These are phyloP conservation scores for Thecophora atra DNA, from an alignment of 2,888 invertebrate genomes.

Conservation along the genomic window DNA sequence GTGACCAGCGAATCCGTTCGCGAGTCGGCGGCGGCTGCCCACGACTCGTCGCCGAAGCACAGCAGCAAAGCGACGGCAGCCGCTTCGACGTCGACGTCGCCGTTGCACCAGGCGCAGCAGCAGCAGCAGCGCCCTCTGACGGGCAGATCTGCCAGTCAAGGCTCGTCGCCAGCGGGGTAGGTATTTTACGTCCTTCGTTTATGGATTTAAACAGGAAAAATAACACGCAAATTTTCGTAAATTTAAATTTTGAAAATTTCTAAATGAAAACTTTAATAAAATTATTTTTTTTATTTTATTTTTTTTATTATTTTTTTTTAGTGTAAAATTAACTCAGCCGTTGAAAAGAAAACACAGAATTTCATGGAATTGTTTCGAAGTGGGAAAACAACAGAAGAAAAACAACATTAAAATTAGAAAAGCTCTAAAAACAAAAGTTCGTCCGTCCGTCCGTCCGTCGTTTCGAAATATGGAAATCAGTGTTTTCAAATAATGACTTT, in stretches of 20 bases:
- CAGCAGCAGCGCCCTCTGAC: slow-evolving; percentile 45
- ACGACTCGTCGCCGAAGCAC: slow-evolving; percentile 41
- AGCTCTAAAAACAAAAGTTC: too few species aligned
- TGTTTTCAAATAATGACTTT: too few species aligned
- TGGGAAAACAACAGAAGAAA: too few species aligned
- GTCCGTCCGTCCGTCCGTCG: too few species aligned
- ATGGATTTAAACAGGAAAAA: too few species aligned
- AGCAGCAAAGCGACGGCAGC: slow-evolving; percentile 46
- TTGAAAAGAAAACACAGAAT: too few species aligned
- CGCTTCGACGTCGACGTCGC: slow-evolving; percentile 44
- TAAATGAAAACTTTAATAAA: not conserved
- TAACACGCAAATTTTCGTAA: too few species aligned
- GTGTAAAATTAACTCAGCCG: not conserved
- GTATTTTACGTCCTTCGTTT: not conserved
- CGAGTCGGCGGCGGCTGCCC: slow-evolving; percentile 29
- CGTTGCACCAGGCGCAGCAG: slow-evolving; percentile 49
- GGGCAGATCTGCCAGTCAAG: slow-evolving; percentile 61
- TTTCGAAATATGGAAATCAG: too few species aligned
- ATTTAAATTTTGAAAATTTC: not conserved
- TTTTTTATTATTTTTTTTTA: not conserved
- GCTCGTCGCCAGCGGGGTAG: slow-evolving; percentile 65
- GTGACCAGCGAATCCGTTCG: slow-evolving; percentile 70
- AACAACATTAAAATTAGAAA: too few species aligned
- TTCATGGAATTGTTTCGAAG: too few species aligned
- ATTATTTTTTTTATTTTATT: not conserved